Evolutionary conservation across 2,113 vertebrate species (phyloP).

Genomic region (Cercocebus atys): DNA sequence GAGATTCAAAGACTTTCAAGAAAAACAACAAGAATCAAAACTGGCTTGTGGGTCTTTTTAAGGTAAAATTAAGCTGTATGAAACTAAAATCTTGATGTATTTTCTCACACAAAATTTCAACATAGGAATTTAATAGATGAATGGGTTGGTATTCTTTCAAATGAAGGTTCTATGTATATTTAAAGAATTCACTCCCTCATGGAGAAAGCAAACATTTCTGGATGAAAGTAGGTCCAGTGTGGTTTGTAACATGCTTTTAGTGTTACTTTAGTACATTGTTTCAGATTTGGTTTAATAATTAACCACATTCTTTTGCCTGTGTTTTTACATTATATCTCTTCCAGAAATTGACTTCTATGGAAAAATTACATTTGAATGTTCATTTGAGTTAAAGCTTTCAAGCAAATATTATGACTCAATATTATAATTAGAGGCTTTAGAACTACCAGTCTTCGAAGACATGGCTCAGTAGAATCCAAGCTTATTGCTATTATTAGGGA

Average conservation of each 20-base stretch:
- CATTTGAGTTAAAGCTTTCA: conserved; percentile 47
- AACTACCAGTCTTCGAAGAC: not conserved
- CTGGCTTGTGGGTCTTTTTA: not conserved
- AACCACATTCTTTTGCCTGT: not conserved
- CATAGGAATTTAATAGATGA: not conserved
- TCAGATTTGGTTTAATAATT: conserved; percentile 53
- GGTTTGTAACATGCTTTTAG: conserved; percentile 59
- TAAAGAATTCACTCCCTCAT: conserved; percentile 59
- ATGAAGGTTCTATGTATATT: not conserved
- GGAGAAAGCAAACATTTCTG: conserved; percentile 39
- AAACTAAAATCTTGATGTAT: not conserved
- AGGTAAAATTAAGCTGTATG: conserved; percentile 5
- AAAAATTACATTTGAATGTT: conserved; percentile 57
- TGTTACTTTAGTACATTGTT: conserved; percentile 45
- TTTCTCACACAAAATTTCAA: conserved; percentile 38
- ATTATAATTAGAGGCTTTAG: conserved; percentile 46
- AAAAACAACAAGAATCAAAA: not conserved
- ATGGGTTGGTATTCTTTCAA: conserved; percentile 25
- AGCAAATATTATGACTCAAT: conserved; percentile 60
- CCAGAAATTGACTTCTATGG: conserved; percentile 68
- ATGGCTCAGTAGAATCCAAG: not conserved
- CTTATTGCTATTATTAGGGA: not conserved
- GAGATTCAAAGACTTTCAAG: not conserved
- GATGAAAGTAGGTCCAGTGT: conserved; percentile 17
- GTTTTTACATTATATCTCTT: conserved; percentile 51